Evolutionary conservation across 2,797 vertebrate genomes (phyloP).

Genomic region (Morus bassanus): DNA sequence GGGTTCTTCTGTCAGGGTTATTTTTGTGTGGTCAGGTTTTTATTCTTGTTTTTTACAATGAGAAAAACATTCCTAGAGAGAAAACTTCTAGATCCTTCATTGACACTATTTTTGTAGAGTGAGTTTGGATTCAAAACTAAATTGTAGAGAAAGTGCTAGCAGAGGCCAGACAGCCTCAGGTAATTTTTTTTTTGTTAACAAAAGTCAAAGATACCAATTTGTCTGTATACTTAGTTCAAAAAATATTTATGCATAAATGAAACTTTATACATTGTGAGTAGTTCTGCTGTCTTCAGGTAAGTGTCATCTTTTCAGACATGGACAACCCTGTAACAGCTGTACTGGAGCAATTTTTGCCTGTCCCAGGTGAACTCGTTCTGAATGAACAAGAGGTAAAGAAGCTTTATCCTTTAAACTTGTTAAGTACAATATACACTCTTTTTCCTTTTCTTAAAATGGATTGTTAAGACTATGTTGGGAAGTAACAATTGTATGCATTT

Average conservation of each 20-base stretch:
- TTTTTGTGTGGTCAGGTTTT: neutral
- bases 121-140: neutral
- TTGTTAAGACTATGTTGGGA: neutral
- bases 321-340: slow-evolving; percentile 40
- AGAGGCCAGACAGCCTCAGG: neutral
- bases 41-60: neutral
- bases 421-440: neutral
- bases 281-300: neutral
- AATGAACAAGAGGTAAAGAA: slow-evolving; percentile 64
- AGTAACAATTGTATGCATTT: neutral
- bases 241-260: neutral
- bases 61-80: neutral
- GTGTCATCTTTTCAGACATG: slow-evolving; percentile 39
- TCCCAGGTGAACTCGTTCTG: slow-evolving; percentile 54
- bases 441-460: neutral
- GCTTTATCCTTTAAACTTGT: neutral
- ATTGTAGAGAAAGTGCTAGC: neutral
- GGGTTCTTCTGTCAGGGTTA: neutral
- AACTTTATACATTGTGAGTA: neutral
- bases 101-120: neutral
- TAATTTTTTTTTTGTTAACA: neutral
- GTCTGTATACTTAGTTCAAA: neutral
- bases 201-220: neutral
- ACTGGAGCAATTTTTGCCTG: slow-evolving; percentile 55
- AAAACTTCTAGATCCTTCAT: neutral